phyloP scores from a whole-genome alignment of 2,113 vertebrate genomes.

The Rhea pennata region DNA sequence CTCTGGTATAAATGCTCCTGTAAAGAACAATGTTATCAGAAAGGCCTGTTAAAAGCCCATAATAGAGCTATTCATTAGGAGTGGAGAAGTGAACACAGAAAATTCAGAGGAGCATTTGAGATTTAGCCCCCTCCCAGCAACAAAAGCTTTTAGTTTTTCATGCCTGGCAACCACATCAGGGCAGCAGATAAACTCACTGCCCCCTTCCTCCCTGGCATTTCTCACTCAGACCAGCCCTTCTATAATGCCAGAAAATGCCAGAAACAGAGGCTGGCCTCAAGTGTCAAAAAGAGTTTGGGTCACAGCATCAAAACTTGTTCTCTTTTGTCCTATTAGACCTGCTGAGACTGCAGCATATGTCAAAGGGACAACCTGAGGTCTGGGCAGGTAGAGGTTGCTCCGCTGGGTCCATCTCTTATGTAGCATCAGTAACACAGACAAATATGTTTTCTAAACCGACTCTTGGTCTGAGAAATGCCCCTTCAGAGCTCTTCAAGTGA shows the following conservation, averaged over 20 bases:
- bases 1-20: not conserved
- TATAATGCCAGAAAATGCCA: not conserved
- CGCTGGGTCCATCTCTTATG: not conserved
- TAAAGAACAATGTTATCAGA: not conserved
- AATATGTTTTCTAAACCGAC: not conserved
- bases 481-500: not conserved
- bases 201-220: accelerated
- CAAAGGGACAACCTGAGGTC: accelerated
- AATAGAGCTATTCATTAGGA: not conserved
- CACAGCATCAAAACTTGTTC: not conserved
- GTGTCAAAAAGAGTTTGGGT: not conserved
- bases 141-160: not conserved
- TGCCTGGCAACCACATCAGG: not conserved
- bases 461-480: not conserved
- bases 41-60: not conserved
- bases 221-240: not conserved
- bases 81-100: not conserved
- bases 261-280: not conserved
- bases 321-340: not conserved
- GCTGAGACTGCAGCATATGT: not conserved
- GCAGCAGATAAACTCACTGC: not conserved
- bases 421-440: accelerated
- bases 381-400: not conserved
- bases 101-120: not conserved
- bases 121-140: not conserved